Base-by-base conservation (phyloP, 2,888 invertebrate genomes). In the Drosophila neotestacea region DNA sequence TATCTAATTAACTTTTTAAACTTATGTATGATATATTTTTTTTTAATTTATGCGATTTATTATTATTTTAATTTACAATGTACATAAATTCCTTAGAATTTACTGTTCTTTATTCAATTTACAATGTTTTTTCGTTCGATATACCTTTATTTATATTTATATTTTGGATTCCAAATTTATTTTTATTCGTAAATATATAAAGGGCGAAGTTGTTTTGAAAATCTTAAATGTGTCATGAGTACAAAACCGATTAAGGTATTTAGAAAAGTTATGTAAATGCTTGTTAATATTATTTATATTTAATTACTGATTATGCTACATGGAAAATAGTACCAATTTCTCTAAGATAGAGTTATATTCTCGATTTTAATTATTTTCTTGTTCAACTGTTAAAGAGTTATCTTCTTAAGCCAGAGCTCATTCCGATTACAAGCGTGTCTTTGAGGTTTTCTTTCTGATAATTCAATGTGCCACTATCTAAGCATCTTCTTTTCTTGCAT, bases 401-500 rank as follows among this genome's bases (percentile, higher is more conserved):
- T 13, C 38, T 22, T 11, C 11, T 22, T 11, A 9, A 1, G 32
- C 7, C 4, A 6, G 2, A 22, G 9, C 22, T 9, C 41, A 6
- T 22, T 9, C n/a, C 22, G 22, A 11, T 22, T 5, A 34, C 9
- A 9, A 55, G 44, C 42, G 27, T 36, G 27, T 36, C 38, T 46
- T 38, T 58, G 47, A 51, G 47, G 47, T 30, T 46, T 9, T 28
- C 11, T 28, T 22, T 22, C 41, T 50, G 71, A 71, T 71, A 64
- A 70, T 70, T 71, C 60, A 70, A 72, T 70, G 66, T 67, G 60
- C 61, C 48, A 58, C 63, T 54, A 58, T 46, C 77, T 41, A 42
- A 58, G 16, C 46, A 64, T 36, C 36, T 50, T 72, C 60, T 64
- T 27, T 13, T 60, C 7, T 55, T 61, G 73, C 77, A 73, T 69